Conservation (phyloP, 2,113 vertebrate genomes). For the Antidorcas marsupialis region DNA sequence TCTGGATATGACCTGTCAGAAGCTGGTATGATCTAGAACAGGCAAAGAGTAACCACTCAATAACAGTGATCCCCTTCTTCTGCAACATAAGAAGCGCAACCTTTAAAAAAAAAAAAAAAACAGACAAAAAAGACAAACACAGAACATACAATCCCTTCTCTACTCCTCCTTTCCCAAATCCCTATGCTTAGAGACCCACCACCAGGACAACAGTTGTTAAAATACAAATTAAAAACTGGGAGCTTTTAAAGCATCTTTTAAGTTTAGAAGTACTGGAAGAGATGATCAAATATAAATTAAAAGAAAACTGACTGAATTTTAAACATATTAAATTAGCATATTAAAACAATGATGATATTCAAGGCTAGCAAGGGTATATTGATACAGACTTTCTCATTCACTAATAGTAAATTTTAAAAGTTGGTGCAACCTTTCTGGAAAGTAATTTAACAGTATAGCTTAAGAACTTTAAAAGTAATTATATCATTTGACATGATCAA, state of each 20-base stretch:
- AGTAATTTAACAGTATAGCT: background rate
- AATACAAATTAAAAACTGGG: background rate
- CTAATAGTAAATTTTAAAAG: background rate
- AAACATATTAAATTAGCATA: background rate
- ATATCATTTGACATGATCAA: background rate
- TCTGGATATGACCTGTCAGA: background rate
- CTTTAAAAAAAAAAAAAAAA: background rate
- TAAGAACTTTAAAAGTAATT: background rate
- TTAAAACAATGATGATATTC: constrained; percentile 34
- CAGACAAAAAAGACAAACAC: background rate
- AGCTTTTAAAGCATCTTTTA: background rate
- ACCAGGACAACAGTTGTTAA: background rate
- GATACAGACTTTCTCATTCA: background rate
- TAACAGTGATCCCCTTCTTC: background rate
- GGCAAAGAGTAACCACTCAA: background rate
- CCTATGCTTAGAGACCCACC: background rate
- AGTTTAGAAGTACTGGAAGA: background rate
- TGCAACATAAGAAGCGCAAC: background rate
- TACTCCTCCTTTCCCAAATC: background rate
- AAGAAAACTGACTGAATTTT: background rate
- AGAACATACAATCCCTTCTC: background rate
- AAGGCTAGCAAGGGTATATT: background rate
- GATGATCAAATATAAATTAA: constrained; percentile 9
- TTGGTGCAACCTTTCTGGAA: background rate
- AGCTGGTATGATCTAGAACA: background rate